Conservation (phyloP, 2,888 invertebrate genomes). For the Nymphalis urticae region DNA sequence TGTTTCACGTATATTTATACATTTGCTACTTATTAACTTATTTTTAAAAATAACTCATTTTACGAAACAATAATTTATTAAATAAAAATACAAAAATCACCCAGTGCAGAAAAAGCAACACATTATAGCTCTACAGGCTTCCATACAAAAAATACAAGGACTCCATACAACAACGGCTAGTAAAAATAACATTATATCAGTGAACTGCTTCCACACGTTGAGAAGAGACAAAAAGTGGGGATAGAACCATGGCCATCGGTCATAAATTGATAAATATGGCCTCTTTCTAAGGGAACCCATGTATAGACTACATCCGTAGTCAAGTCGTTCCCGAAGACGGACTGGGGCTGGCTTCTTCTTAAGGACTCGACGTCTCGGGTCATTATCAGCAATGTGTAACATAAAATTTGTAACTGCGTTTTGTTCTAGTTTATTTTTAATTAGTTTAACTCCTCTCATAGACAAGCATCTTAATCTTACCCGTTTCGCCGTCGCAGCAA, state of each 20-base stretch:
- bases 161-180: constrained; percentile 60
- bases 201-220: constrained; percentile 49
- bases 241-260: constrained; percentile 56
- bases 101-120: constrained; percentile 55
- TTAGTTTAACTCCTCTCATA: constrained; percentile 37
- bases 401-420: constrained; percentile 42
- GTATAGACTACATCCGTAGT: constrained; percentile 50
- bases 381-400: constrained; percentile 40
- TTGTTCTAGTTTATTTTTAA: constrained; percentile 39
- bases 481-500: constrained; percentile 42
- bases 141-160: constrained; percentile 56
- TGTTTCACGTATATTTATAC: not conserved
- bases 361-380: constrained; percentile 42
- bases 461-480: constrained; percentile 39
- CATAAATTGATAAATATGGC: constrained; percentile 50
- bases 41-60: constrained; percentile 13
- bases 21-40: not conserved
- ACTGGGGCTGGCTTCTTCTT: constrained; percentile 21
- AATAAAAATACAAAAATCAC: constrained; percentile 29
- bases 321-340: constrained; percentile 36
- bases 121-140: constrained; percentile 48
- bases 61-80: constrained; percentile 27
- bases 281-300: constrained; percentile 52
- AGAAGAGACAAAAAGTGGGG: constrained; percentile 53
- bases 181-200: constrained; percentile 51